These are phyloP conservation scores for Oxyura jamaicensis DNA, from an alignment of 2,113 vertebrate genomes.

Conservation along the genomic window DNA sequence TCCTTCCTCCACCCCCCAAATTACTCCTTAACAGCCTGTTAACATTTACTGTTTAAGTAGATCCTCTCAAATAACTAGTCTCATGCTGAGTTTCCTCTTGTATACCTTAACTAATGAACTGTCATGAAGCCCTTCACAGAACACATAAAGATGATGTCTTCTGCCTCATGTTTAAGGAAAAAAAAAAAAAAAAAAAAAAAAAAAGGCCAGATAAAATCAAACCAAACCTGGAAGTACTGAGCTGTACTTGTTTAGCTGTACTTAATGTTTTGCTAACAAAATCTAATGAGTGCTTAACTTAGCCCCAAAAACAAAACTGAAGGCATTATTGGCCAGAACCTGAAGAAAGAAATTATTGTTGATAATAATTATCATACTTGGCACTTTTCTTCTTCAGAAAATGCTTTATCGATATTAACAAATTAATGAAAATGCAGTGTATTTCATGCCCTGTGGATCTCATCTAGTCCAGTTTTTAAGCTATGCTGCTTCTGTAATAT, in stretches of 20 bases:
- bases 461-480: neutral
- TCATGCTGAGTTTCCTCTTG: neutral
- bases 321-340: neutral
- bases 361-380: neutral
- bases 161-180: neutral
- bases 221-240: neutral
- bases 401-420: neutral
- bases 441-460: neutral
- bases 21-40: neutral
- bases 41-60: neutral
- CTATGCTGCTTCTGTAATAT: neutral
- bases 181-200: neutral
- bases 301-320: neutral
- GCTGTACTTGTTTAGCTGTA: neutral
- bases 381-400: neutral
- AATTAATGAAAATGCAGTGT: neutral
- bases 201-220: neutral
- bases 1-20: neutral
- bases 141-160: neutral
- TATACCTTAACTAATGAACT: neutral
- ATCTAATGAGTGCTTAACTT: neutral
- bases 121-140: neutral
- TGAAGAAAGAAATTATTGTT: neutral
- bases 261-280: neutral
- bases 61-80: neutral